Percentiles rank a stretch among this genome's conserved stretches.
Conservation (phyloP, 2,113 vertebrate genomes). For the Urocolius indicus region DNA sequence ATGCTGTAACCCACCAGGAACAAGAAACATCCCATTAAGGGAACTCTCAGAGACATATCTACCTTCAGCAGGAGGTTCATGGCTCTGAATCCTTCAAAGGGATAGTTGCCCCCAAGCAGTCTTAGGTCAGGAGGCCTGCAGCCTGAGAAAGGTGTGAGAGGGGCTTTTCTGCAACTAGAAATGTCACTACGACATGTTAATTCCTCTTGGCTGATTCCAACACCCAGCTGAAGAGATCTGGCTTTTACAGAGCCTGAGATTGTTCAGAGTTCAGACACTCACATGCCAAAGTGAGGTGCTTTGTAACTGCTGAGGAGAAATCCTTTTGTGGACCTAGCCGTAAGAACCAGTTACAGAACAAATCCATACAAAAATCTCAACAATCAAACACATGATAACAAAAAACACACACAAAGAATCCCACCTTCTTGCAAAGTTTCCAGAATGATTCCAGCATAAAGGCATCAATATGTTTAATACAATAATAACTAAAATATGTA, state of each 20-base stretch:
- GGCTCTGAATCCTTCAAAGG: not conserved
- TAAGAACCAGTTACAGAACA: not conserved
- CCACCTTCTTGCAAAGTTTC: not conserved
- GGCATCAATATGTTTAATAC: not conserved
- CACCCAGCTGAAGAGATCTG: not conserved
- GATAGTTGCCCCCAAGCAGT: not conserved
- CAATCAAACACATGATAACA: not conserved
- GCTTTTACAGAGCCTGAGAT: not conserved
- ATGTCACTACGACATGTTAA: not conserved
- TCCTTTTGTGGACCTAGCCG: not conserved
- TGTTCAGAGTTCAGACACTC: not conserved
- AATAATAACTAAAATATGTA: not conserved
- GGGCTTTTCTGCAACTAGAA: not conserved
- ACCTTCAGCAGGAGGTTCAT: not conserved
- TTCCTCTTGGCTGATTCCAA: not conserved
- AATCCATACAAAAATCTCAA: not conserved
- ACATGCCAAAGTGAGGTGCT: accelerated
- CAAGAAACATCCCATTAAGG: not conserved
- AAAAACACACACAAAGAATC: not conserved
- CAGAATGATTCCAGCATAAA: not conserved
- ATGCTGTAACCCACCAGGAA: accelerated
- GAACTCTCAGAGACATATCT: not conserved
- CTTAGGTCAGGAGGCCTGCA: not conserved
- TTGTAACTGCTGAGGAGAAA: not conserved
- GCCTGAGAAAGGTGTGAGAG: not conserved